A percentile compares a stretch with the other conserved stretches of the same genome.
Conservation (phyloP, 2,888 invertebrate genomes). For the Anarsia innoxiella region DNA sequence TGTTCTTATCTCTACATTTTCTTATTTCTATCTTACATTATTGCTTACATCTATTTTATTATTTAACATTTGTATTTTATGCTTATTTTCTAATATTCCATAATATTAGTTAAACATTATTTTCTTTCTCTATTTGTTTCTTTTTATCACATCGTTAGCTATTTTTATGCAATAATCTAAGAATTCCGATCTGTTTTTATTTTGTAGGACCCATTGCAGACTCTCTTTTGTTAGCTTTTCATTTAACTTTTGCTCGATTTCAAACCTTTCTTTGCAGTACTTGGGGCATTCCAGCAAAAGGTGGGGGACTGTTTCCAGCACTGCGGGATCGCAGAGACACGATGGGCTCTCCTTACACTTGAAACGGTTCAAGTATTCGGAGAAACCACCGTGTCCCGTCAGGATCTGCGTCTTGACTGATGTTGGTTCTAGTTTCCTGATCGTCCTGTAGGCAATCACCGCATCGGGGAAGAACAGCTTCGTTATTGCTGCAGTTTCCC, state of each 20-base stretch:
- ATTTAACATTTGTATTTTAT: not conserved
- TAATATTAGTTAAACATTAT: not conserved
- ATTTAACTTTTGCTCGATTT: not conserved
- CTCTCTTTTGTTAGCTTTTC: not conserved
- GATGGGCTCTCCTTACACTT: conserved; percentile 12
- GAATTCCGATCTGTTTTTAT: not conserved
- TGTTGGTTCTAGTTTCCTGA: not conserved
- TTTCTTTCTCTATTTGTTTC: not conserved
- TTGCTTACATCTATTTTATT: not conserved
- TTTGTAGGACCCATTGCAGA: not conserved
- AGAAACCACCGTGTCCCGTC: conserved; percentile 11
- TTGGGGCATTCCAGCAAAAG: conserved; percentile 1
- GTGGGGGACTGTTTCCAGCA: conserved; percentile 1
- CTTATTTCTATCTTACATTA: not conserved
- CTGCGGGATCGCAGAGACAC: conserved; percentile 11
- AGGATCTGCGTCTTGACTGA: not conserved
- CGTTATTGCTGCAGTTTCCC: not conserved
- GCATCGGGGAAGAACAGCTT: conserved; percentile 9
- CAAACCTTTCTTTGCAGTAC: not conserved
- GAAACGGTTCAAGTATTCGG: conserved; percentile 9
- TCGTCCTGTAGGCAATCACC: not conserved
- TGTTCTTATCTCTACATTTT: not conserved
- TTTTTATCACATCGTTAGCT: not conserved
- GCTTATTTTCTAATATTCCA: not conserved
- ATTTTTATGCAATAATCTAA: not conserved